Evolutionary conservation across 2,113 vertebrate genomes (phyloP), one percentile per base, ranked within the genome.

Genomic region (Hemichromis elongatus): DNA sequence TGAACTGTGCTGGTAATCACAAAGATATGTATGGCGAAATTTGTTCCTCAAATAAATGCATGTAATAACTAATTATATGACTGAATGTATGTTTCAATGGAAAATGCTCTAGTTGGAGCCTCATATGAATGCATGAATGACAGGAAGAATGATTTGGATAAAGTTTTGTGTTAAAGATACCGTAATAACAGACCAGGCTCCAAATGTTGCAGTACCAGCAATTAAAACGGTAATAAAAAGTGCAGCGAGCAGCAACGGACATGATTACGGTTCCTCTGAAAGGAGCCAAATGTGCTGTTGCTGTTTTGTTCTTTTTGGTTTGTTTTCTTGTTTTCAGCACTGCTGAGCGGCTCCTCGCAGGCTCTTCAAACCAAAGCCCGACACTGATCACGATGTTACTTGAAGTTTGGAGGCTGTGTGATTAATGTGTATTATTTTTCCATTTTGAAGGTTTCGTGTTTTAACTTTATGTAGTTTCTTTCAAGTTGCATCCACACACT

Each of bases 1-100:
- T 95, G 90, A 93, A 94, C 94, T 96, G 93, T 96, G 94, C 94
- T 95, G 95, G 95, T 95, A 96, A 96, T 94, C 95, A 96, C 96
- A 96, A 90, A 93, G 89, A 95, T 91, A 94, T 96, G 95, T 96
- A 96, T 94, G 95, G 94, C 94, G n/a, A 94, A 94, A 94, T 92
- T 88, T 92, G 90, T 95, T 94, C 93, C 92, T 96, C 90, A 91
- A 96, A 96, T 96, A 96, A 96, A 96, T 96, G 96, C 96, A 96
- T 96, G 96, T 96, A 94, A 95, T 94, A 90, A 94, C 86, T 84
- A 90, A 93, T 79, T 42, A 85, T 66, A 30, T 52, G 92, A 87
- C 84, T 92, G 81, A 77, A 86, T 89, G 89, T 88, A 75, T 75
- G 70, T 75, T 50, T 93, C 52, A 84, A 50, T 91, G 28, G 53